These are phyloP conservation scores for Dallia pectoralis DNA, from an alignment of 2,797 vertebrate genomes.

Conservation along the genomic window DNA sequence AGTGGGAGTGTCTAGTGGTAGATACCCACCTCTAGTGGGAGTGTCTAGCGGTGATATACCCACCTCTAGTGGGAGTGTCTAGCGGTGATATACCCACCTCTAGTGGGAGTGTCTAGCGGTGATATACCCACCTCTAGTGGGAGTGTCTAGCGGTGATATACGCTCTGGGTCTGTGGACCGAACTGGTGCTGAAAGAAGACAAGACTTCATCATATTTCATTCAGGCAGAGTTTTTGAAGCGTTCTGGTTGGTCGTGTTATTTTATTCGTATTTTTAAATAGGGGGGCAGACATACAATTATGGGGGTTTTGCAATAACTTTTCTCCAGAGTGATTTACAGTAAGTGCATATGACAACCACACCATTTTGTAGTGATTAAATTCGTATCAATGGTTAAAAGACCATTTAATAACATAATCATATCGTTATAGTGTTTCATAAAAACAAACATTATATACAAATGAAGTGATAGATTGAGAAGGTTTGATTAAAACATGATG, in stretches of 20 bases:
- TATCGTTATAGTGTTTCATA: neutral
- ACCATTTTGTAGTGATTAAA: no score
- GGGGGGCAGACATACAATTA: no score
- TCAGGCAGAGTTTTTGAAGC: neutral
- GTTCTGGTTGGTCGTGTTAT: neutral
- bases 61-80: conserved; percentile 69
- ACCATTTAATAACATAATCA: no score
- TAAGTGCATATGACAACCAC: no score
- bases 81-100: conserved; percentile 67
- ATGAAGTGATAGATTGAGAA: neutral
- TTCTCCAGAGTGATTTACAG: no score
- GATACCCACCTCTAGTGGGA: conserved; percentile 66
- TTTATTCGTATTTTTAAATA: conserved; percentile 8
- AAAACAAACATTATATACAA: neutral
- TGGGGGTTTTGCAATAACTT: no score
- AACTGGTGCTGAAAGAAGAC: conserved; percentile 58
- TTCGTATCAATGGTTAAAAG: no score
- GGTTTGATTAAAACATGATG: neutral
- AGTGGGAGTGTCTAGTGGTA: conserved; percentile 53
- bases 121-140: conserved; percentile 66
- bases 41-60: conserved; percentile 58
- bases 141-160: conserved; percentile 58
- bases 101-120: conserved; percentile 56
- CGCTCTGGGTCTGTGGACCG: conserved; percentile 63
- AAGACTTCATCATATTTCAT: conserved; percentile 8